phyloP scores from a whole-genome alignment of 2,888 invertebrate species.

The Hyles lineata region DNA sequence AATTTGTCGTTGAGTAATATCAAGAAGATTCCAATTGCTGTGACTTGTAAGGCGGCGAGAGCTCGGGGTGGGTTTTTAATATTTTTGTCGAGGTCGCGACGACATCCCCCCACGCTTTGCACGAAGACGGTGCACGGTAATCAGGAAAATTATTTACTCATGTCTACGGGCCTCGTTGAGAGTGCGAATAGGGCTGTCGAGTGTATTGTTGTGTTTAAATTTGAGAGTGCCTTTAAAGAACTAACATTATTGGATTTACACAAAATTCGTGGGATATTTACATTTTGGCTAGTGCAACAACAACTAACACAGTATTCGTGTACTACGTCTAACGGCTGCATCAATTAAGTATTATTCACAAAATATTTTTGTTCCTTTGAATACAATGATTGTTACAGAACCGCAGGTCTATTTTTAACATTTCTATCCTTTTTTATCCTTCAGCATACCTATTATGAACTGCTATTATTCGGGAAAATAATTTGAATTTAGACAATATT shows the following conservation, averaged over 20 bases:
- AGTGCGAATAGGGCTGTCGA: slow-evolving; percentile 61
- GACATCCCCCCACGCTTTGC: slow-evolving; percentile 59
- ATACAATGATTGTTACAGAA: too few species aligned
- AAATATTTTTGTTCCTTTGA: too few species aligned
- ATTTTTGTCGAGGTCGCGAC: slow-evolving; percentile 71
- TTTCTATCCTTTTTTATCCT: too few species aligned
- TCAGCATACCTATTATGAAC: too few species aligned
- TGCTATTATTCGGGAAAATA: too few species aligned
- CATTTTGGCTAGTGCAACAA: too few species aligned
- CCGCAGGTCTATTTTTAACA: too few species aligned
- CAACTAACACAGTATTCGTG: too few species aligned
- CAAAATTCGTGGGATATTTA: background rate
- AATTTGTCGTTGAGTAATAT: slow-evolving; percentile 68
- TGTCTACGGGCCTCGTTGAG: slow-evolving; percentile 70
- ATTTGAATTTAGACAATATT: too few species aligned
- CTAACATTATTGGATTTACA: background rate
- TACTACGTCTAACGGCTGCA: too few species aligned
- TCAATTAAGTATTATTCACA: too few species aligned
- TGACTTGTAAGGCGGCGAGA: slow-evolving; percentile 47
- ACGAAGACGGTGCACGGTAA: slow-evolving; percentile 76
- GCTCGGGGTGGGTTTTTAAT: slow-evolving; percentile 64
- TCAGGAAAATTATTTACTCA: slow-evolving; percentile 84
- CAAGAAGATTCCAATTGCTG: slow-evolving; percentile 56
- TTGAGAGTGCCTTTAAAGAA: too few species aligned
- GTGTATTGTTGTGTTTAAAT: background rate